Evolutionary conservation across 2,797 vertebrate species (phyloP).

Genomic region (Propithecus deckenii): DNA sequence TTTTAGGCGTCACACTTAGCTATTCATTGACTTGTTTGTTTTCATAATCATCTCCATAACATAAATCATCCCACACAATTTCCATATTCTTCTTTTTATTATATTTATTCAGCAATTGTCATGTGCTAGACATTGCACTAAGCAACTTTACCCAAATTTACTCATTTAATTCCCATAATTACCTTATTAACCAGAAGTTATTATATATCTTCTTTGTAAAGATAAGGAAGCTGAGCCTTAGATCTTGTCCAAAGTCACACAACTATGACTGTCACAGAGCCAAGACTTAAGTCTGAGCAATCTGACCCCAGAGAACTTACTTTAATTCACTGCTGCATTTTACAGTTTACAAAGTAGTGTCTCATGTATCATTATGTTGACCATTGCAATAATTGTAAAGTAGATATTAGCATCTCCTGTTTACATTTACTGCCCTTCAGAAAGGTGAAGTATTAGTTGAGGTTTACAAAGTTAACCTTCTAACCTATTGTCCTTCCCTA

Average conservation of each 20-base stretch:
- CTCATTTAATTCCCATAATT: neutral
- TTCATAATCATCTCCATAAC: neutral
- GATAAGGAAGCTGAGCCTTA: neutral
- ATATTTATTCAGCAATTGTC: neutral
- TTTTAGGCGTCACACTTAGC: slow-evolving; percentile 12
- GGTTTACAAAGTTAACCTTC: neutral
- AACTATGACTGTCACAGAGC: neutral
- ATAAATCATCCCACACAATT: neutral
- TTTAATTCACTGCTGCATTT: neutral
- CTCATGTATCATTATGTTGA: neutral
- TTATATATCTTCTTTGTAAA: neutral
- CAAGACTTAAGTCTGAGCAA: neutral
- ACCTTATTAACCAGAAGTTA: slow-evolving; percentile 9
- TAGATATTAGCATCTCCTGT: neutral
- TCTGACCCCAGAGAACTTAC: neutral
- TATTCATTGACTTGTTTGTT: slow-evolving; percentile 43
- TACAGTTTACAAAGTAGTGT: neutral
- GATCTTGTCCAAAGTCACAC: neutral
- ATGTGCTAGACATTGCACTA: neutral
- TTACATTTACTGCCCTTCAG: neutral
- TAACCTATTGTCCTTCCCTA: neutral
- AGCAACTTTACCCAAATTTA: slow-evolving; percentile 31
- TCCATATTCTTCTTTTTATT: neutral
- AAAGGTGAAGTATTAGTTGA: neutral
- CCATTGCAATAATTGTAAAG: neutral